phyloP scores from a whole-genome alignment of 2,888 invertebrate genomes.

The Oconnorella tubifera region DNA sequence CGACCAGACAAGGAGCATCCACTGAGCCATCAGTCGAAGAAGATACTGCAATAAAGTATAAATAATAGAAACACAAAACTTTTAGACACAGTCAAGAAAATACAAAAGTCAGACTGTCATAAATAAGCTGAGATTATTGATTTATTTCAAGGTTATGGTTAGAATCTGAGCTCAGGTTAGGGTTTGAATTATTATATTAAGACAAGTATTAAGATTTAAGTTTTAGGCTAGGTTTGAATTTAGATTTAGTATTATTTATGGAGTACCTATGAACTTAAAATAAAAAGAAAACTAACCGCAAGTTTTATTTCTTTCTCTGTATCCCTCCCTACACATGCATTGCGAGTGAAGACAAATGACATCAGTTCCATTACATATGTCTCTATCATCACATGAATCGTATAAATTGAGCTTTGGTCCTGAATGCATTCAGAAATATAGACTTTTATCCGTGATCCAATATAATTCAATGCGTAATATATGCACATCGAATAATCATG shows the following conservation, averaged over 20 bases:
- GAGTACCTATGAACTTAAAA: no score
- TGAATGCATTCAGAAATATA: neutral
- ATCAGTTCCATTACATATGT: slow-evolving; percentile 29
- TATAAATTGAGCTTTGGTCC: slow-evolving; percentile 25
- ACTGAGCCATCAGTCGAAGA: neutral
- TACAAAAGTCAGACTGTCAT: no score
- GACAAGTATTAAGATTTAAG: neutral
- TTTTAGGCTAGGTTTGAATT: no score
- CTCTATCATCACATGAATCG: slow-evolving; percentile 23
- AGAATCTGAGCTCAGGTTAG: neutral
- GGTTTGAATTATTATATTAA: neutral
- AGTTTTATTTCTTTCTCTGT: slow-evolving; percentile 17
- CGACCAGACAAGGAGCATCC: slow-evolving; percentile 1
- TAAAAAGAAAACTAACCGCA: slow-evolving; percentile 29
- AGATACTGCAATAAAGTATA: no score
- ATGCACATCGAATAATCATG: no score
- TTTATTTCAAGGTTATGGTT: neutral
- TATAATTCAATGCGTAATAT: no score
- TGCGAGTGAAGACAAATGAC: slow-evolving; percentile 24
- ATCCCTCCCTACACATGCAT: slow-evolving; percentile 33
- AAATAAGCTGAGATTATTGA: no score
- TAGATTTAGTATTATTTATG: no score
- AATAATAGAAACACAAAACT: neutral
- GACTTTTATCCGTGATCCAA: neutral
- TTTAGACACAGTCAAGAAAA: no score